These are phyloP conservation scores for Pomacea maculata DNA, from an alignment of 1,140 invertebrate species.

Conservation along the genomic window DNA sequence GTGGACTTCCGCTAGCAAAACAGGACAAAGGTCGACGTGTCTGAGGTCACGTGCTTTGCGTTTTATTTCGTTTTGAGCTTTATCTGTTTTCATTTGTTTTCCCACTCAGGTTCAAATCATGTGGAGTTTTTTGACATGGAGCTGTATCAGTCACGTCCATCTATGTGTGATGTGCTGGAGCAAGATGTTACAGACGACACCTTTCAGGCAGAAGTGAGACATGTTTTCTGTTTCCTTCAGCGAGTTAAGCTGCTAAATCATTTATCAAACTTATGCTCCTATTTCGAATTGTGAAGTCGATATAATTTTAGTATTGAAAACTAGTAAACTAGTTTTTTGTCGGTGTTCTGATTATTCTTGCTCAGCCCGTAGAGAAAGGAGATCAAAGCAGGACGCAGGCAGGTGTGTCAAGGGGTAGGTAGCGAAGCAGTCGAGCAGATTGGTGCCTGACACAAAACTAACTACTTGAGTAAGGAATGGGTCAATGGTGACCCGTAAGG, in stretches of 20 bases:
- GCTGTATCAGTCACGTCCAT: background rate
- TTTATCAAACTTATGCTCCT: no score
- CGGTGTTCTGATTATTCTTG: no score
- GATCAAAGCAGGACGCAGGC: background rate
- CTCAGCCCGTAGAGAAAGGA: no score
- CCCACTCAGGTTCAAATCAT: background rate
- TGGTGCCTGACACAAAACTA: no score
- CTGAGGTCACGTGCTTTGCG: background rate
- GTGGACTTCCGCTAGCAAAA: no score
- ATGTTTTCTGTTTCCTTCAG: background rate
- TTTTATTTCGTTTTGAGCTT: background rate
- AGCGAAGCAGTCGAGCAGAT: no score
- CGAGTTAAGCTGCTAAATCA: no score
- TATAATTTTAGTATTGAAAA: no score
- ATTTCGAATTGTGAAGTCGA: no score
- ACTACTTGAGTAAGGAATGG: no score
- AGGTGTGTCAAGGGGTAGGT: background rate
- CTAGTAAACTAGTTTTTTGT: no score
- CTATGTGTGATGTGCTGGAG: constrained; percentile 7
- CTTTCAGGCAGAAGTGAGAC: constrained; percentile 10
- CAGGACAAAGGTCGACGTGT: background rate
- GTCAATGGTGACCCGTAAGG: no score
- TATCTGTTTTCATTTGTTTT: background rate
- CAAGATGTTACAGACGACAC: constrained; percentile 1
- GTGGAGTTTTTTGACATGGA: background rate